Evolutionary conservation across 53 echinoderm and acorn worm genomes (phyloP).

Genomic region (Holothuria leucospilota): DNA sequence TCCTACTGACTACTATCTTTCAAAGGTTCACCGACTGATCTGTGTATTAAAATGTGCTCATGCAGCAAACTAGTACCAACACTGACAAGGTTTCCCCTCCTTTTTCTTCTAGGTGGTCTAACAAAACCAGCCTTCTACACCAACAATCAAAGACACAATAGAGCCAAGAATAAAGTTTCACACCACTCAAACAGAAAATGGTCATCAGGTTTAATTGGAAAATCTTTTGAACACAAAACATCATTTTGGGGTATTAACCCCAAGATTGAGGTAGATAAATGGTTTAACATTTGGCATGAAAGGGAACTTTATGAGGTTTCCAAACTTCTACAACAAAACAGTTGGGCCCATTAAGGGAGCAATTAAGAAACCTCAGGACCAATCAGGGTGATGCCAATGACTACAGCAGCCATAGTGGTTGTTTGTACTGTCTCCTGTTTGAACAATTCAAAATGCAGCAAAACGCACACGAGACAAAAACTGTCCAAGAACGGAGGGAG

Average conservation of each 20-base stretch:
- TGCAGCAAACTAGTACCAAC: constrained; percentile 10
- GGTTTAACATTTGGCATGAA: constrained; percentile 32
- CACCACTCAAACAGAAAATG: neutral
- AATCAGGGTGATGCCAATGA: neutral
- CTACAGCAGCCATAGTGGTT: constrained; percentile 20
- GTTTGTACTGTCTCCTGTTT: constrained; percentile 24
- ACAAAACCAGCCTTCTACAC: neutral
- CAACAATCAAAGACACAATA: constrained; percentile 12
- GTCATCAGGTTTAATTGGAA: constrained; percentile 36
- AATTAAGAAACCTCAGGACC: constrained; percentile 6
- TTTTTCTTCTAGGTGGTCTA: constrained; percentile 2
- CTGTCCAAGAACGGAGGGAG: too few species aligned
- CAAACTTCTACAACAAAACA: neutral
- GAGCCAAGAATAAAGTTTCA: constrained; percentile 3
- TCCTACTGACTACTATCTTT: too few species aligned
- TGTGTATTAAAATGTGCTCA: neutral
- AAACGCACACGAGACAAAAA: neutral
- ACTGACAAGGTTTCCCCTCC: constrained; percentile 21
- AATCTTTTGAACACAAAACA: constrained; percentile 25
- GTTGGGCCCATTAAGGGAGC: constrained; percentile 5
- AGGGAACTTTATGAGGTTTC: constrained; percentile 7
- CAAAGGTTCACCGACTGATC: too few species aligned
- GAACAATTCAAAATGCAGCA: neutral
- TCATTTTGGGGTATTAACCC: neutral
- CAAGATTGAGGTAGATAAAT: neutral